These are phyloP conservation scores for Columba livia DNA, from an alignment of 2,113 vertebrate species.

Conservation along the genomic window DNA sequence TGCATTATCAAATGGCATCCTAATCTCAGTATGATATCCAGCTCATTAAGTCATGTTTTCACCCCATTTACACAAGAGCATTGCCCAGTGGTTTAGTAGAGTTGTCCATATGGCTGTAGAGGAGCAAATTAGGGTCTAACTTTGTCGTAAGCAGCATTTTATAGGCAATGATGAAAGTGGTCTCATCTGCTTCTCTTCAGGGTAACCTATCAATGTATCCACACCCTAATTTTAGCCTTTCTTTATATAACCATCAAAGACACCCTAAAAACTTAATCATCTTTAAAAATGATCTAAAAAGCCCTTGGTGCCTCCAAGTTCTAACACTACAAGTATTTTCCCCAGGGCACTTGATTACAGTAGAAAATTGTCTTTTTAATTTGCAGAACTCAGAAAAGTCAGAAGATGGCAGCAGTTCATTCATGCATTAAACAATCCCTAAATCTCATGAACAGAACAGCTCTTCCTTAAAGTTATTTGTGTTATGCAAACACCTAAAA, in stretches of 20 bases:
- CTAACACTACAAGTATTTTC: conserved; percentile 15
- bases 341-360: conserved; percentile 26
- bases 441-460: conserved; percentile 29
- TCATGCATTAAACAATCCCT: conserved; percentile 59
- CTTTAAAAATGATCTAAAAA: not conserved
- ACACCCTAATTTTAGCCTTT: not conserved
- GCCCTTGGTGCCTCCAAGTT: not conserved
- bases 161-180: not conserved
- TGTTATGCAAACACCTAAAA: conserved; percentile 40
- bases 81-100: not conserved
- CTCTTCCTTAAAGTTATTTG: conserved; percentile 41
- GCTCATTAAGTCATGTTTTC: not conserved
- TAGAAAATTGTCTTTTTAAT: conserved; percentile 51
- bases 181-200: not conserved
- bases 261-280: not conserved
- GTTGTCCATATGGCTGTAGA: not conserved
- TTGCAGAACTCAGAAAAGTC: conserved; percentile 68
- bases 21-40: not conserved
- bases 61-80: not conserved
- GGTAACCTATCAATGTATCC: not conserved
- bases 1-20: not conserved
- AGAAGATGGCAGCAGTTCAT: conserved; percentile 74
- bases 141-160: not conserved
- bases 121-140: not conserved
- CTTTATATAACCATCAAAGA: not conserved